Conservation (phyloP, 2,888 invertebrate genomes). For the Ctenicera cuprea region DNA sequence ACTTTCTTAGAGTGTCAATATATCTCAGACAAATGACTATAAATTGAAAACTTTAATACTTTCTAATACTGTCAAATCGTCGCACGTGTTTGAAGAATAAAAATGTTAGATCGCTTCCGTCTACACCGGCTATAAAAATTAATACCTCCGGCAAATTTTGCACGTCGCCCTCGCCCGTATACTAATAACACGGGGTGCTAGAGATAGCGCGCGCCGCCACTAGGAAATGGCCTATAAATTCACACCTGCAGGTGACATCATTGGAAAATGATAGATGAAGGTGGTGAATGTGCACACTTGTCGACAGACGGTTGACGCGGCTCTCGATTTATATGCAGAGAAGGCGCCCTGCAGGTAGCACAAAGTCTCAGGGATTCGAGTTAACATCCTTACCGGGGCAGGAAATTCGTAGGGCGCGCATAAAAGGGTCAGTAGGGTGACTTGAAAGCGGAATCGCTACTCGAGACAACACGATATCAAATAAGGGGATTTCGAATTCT, state of each 20-base stretch:
- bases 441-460: conserved; percentile 12
- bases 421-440: conserved; percentile 39
- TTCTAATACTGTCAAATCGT: conserved; percentile 39
- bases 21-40: conserved; percentile 42
- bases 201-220: conserved; percentile 8
- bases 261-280: conserved; percentile 46
- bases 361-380: conserved; percentile 29
- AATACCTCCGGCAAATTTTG: conserved; percentile 28
- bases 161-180: conserved; percentile 21
- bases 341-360: conserved; percentile 41
- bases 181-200: conserved; percentile 1
- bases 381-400: conserved; percentile 29
- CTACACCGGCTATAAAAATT: conserved; percentile 37
- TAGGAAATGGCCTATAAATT: conserved; percentile 46
- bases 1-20: conserved; percentile 41
- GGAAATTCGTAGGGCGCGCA: conserved; percentile 30
- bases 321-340: conserved; percentile 46
- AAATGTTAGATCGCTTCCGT: conserved; percentile 22
- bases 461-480: conserved; percentile 18
- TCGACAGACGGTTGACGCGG: conserved; percentile 38
- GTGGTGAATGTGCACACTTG: conserved; percentile 40
- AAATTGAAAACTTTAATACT: conserved; percentile 47
- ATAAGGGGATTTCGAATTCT: conserved; percentile 13
- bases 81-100: conserved; percentile 39
- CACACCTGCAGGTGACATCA: conserved; percentile 47